These are phyloP conservation scores for Alethe castanea DNA, from an alignment of 2,113 vertebrate species.

Conservation along the genomic window DNA sequence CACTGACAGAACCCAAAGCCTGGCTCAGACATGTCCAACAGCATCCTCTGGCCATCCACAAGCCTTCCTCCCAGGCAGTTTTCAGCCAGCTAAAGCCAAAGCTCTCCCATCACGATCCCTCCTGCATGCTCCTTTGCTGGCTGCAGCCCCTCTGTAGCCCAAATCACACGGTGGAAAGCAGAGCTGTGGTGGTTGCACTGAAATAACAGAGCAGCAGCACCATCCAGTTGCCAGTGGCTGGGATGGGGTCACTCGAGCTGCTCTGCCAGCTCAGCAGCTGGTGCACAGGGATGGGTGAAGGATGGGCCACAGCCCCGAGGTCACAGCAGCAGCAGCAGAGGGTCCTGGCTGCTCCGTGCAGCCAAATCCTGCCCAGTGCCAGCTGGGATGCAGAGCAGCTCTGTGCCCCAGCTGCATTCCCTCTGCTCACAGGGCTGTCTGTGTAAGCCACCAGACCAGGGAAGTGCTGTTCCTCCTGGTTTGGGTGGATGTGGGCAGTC, in stretches of 20 bases:
- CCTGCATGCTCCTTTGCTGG: background rate
- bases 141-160: background rate
- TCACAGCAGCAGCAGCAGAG: background rate
- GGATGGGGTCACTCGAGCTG: background rate
- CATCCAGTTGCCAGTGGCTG: background rate
- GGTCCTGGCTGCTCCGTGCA: background rate
- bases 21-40: background rate
- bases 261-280: background rate
- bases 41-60: background rate
- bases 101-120: background rate
- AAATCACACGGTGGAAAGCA: background rate
- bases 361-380: accelerated
- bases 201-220: background rate
- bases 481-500: background rate
- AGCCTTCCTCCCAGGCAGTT: accelerated
- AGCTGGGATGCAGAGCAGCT: background rate
- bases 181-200: background rate
- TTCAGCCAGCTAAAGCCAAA: background rate
- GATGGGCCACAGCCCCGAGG: accelerated
- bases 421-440: background rate
- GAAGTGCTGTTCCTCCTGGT: background rate
- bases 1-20: background rate
- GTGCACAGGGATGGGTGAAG: background rate
- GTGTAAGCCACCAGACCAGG: background rate
- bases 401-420: background rate